These are phyloP conservation scores for Spicauda simplicius DNA, from an alignment of 2,888 invertebrate species.

Conservation along the genomic window DNA sequence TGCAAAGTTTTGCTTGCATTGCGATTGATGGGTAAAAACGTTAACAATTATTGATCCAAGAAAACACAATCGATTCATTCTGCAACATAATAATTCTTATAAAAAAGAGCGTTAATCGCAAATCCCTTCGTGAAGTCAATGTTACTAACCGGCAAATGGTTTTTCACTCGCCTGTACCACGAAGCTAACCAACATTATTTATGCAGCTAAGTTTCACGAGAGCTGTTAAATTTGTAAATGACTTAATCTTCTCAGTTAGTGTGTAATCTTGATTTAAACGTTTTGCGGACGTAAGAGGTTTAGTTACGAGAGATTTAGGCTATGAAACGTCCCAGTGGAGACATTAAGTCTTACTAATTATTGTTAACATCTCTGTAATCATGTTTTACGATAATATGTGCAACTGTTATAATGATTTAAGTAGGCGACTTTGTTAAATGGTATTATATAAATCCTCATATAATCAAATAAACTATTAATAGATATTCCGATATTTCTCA, in stretches of 20 bases:
- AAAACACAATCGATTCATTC: too few species aligned
- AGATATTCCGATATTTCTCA: too few species aligned
- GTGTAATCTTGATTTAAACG: conserved; percentile 36
- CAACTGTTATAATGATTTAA: conserved; percentile 1
- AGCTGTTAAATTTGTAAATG: conserved; percentile 31
- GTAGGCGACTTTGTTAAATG: not conserved
- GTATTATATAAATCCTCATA: too few species aligned
- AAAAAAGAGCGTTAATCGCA: too few species aligned
- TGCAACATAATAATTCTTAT: too few species aligned
- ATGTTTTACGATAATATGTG: conserved; percentile 28
- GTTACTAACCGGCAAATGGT: too few species aligned
- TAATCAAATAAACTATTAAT: too few species aligned
- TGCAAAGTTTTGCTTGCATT: too few species aligned
- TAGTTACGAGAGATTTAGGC: conserved; percentile 26
- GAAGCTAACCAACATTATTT: conserved; percentile 2
- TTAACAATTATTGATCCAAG: too few species aligned
- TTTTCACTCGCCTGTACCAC: not conserved
- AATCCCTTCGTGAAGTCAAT: too few species aligned
- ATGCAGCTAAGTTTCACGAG: not conserved
- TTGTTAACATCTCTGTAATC: conserved; percentile 33
- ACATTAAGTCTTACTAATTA: conserved; percentile 34
- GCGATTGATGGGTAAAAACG: too few species aligned
- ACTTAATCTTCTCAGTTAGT: conserved; percentile 28
- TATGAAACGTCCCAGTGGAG: conserved; percentile 27
- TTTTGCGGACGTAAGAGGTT: conserved; percentile 35